phyloP scores from a whole-genome alignment of 2,888 invertebrate species.

The Acrobasis suavella region DNA sequence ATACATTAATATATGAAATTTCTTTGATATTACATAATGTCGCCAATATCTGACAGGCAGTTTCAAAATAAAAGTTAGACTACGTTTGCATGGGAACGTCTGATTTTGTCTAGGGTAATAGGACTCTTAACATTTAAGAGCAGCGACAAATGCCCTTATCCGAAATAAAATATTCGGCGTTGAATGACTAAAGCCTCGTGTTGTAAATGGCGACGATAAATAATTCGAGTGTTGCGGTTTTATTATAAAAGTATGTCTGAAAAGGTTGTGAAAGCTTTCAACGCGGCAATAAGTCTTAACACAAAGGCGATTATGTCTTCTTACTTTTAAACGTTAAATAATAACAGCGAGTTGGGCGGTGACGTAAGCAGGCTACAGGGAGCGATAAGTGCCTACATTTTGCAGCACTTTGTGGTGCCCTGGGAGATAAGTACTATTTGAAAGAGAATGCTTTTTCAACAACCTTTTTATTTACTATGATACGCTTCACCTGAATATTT shows the following conservation, averaged over 20 bases:
- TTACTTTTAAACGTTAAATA: constrained; percentile 53
- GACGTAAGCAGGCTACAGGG: constrained; percentile 5
- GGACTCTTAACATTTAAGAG: too few species aligned
- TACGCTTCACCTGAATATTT: too few species aligned
- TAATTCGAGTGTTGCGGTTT: constrained; percentile 67
- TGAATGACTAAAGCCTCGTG: constrained; percentile 48
- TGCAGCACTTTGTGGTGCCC: background rate
- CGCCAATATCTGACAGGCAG: too few species aligned
- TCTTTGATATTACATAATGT: too few species aligned
- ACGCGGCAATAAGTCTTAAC: constrained; percentile 63
- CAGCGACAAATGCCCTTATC: constrained; percentile 24
- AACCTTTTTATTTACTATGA: background rate
- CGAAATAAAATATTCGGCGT: constrained; percentile 43
- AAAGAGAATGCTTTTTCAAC: background rate
- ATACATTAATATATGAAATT: too few species aligned
- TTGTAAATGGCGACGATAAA: constrained; percentile 67
- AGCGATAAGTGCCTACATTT: constrained; percentile 6
- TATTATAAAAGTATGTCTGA: constrained; percentile 58
- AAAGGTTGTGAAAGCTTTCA: constrained; percentile 68
- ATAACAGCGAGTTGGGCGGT: constrained; percentile 34
- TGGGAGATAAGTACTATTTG: constrained; percentile 7
- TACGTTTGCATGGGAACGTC: too few species aligned
- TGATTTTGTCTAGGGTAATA: too few species aligned
- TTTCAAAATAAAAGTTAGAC: too few species aligned
- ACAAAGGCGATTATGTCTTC: constrained; percentile 71